Evolutionary conservation across 1,140 invertebrate species (phyloP), one percentile per base, ranked within the genome.

Genomic region (Globodera ellingtonae): DNA sequence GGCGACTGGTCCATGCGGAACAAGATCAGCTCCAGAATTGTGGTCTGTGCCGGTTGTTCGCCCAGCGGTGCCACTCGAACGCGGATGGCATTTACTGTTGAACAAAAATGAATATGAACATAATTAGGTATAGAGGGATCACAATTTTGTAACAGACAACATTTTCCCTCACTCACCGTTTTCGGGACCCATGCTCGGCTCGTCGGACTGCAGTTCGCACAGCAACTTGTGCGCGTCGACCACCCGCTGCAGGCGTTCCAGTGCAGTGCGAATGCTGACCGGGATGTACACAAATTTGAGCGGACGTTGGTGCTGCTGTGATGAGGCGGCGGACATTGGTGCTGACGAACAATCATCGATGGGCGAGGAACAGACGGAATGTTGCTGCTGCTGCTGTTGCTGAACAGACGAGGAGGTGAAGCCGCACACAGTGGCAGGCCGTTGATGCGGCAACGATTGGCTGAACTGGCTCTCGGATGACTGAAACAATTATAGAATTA

Each of bases 401-500:
- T 35, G 56, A n/a, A 44, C 47, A 35, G 48, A 46, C 70, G 46
- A 70, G 48, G 87, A 35, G 13, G 85, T 72, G 67, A 88, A 89
- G 3, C 88, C 88, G 72, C 87, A 88, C 21, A 87, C 86, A 3
- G 86, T 87, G n/a, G 87, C 87, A 6, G 86, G 86, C 66, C 86
- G 82, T 72, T 81, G 87, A 8, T 87, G 86, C 10, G 79, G 82
- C 46, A 66, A 6, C 0, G 72, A 78, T 18, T 75, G n/a, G 79
- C 44, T 47, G 6, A 81, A 82, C 18, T 78, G 66, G 35, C 21
- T 44, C 62, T 72, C 62, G 35, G 24, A 7, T 73, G n/a, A 73
- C 48, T 73, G 44, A 73, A 69, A 52, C 2, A n/a, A 72, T 15
- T 15, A 65, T 65, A 65, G 13, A 35, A 35, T 2, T 3, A 35